Percentiles rank a stretch among this genome's conserved stretches.
Evolutionary conservation across 2,113 vertebrate genomes (phyloP).

Genomic region (Corynorhinus townsendii): DNA sequence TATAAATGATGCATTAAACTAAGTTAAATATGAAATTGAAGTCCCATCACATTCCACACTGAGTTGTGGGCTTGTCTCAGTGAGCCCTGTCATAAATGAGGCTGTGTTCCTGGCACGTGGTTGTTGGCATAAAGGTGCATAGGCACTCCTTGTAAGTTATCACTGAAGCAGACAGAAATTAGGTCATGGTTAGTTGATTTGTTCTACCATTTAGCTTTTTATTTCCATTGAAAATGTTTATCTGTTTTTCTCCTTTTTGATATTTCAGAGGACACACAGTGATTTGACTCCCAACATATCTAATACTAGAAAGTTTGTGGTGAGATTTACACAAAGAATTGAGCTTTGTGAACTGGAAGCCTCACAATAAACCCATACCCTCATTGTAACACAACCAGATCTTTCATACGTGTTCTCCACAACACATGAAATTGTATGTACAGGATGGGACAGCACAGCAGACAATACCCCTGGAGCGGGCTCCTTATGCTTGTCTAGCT

Average conservation of each 20-base stretch:
- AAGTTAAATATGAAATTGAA: neutral
- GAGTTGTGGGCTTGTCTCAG: neutral
- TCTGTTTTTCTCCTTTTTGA: neutral
- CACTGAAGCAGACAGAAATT: neutral
- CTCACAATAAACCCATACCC: neutral
- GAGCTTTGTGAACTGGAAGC: neutral
- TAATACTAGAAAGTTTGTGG: neutral
- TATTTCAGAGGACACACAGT: neutral
- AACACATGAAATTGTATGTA: neutral
- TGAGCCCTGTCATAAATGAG: neutral
- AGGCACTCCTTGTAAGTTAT: neutral
- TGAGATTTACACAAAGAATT: neutral
- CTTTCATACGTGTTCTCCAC: rapidly evolving
- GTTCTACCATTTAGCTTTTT: neutral
- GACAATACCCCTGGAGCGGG: rapidly evolving
- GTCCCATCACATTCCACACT: neutral
- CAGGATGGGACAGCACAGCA: neutral
- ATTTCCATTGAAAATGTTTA: neutral
- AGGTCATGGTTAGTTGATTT: neutral
- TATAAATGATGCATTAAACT: neutral
- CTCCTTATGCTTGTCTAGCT: neutral
- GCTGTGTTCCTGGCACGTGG: neutral
- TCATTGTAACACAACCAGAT: neutral
- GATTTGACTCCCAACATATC: neutral
- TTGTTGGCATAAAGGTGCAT: too few species aligned